These are phyloP conservation scores for Syngnathus floridae DNA, from an alignment of 2,113 vertebrate species.

Conservation along the genomic window DNA sequence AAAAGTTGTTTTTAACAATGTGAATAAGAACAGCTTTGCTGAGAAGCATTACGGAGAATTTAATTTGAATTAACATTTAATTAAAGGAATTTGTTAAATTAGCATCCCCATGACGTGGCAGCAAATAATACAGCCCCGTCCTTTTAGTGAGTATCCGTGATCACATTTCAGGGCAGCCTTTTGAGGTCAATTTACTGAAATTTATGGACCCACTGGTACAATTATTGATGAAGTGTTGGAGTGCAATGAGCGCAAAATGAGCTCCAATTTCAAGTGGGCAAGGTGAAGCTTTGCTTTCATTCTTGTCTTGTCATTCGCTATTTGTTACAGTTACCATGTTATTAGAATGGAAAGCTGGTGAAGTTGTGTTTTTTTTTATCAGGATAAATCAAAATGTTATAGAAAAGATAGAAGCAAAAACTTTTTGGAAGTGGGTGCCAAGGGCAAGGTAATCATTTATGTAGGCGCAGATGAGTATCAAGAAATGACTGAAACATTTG, in stretches of 20 bases:
- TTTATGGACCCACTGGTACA: slow-evolving; percentile 23
- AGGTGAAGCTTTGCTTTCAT: slow-evolving; percentile 15
- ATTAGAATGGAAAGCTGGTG: background rate
- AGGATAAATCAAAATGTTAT: background rate
- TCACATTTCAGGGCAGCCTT: slow-evolving; percentile 42
- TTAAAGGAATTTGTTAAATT: slow-evolving; percentile 4
- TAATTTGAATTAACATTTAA: slow-evolving; percentile 9
- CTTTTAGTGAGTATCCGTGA: slow-evolving; percentile 43
- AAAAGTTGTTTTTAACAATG: background rate
- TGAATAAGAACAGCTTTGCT: background rate
- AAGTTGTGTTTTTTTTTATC: background rate
- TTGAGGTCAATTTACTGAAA: slow-evolving; percentile 33
- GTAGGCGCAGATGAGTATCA: background rate
- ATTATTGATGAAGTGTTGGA: slow-evolving; percentile 46
- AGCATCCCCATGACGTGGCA: slow-evolving; percentile 25
- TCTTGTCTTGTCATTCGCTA: slow-evolving; percentile 5
- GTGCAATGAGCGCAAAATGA: slow-evolving; percentile 20
- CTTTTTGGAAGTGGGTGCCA: background rate
- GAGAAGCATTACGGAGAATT: background rate
- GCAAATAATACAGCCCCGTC: slow-evolving; percentile 39
- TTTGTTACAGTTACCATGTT: slow-evolving; percentile 4
- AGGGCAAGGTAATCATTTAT: background rate
- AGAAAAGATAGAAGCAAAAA: background rate
- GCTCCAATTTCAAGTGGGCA: slow-evolving; percentile 15
- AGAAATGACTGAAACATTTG: no score